phyloP scores from a whole-genome alignment of 2,797 vertebrate species.

The Spinus pinus region DNA sequence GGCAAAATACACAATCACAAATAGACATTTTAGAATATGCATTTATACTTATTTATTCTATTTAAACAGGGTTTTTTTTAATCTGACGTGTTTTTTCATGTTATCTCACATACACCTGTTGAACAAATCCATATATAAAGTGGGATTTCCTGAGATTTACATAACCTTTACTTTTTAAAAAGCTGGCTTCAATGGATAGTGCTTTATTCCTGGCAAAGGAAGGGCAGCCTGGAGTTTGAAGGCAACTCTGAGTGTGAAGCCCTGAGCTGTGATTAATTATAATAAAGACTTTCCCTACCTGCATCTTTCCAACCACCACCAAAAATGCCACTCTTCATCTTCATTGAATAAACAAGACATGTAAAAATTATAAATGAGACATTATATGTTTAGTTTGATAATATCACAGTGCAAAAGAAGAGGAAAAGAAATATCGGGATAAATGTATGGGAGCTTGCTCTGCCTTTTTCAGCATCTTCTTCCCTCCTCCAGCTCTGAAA shows the following conservation, averaged over 20 bases:
- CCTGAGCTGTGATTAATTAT: not conserved
- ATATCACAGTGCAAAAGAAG: not conserved
- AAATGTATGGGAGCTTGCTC: not conserved
- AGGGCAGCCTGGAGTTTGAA: not conserved
- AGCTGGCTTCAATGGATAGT: not conserved
- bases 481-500: not conserved
- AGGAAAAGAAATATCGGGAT: not conserved
- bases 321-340: not conserved
- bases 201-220: not conserved
- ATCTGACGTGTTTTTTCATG: not conserved
- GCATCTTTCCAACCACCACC: not conserved
- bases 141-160: conserved; percentile 42
- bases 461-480: not conserved
- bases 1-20: not conserved
- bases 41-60: not conserved
- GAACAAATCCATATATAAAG: conserved; percentile 32
- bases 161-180: not conserved
- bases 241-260: not conserved
- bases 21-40: not conserved
- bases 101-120: not conserved
- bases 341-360: accelerated
- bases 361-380: not conserved
- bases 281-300: not conserved
- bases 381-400: not conserved
- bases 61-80: not conserved